Evolutionary conservation across 2,888 invertebrate species (phyloP).

Genomic region (Leucophenga montana): DNA sequence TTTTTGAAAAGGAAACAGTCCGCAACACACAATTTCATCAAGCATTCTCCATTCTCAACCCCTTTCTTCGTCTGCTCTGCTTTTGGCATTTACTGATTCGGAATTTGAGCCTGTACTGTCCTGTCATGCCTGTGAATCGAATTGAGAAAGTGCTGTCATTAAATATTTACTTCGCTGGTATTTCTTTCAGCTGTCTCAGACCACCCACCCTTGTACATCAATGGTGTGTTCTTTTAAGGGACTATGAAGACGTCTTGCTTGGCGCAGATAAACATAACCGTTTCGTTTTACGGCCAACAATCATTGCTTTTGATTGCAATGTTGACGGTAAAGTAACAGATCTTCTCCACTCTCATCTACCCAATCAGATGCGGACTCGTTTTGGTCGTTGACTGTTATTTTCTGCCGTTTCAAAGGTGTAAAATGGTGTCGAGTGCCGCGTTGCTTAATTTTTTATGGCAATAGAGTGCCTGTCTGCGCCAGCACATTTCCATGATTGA

Average conservation of each 20-base stretch:
- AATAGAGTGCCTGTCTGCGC: constrained; percentile 27
- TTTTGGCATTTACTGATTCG: not conserved
- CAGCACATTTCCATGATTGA: constrained; percentile 56
- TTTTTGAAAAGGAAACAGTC: not conserved
- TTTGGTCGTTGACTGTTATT: not conserved
- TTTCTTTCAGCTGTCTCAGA: constrained; percentile 49
- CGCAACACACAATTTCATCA: not conserved
- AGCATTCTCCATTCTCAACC: too few relatives aligned
- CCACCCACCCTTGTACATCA: constrained; percentile 2
- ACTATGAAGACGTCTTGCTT: constrained; percentile 39
- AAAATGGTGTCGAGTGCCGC: constrained; percentile 65
- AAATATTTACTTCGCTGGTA: constrained; percentile 60
- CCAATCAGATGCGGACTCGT: not conserved
- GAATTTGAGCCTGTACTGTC: not conserved
- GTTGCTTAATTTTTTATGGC: constrained; percentile 63
- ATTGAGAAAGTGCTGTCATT: constrained; percentile 43
- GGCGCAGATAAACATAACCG: constrained; percentile 69
- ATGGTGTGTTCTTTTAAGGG: not conserved
- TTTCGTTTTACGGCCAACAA: constrained; percentile 70
- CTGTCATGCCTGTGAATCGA: not conserved
- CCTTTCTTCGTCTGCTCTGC: too few relatives aligned
- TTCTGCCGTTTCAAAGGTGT: constrained; percentile 47
- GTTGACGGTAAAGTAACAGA: constrained; percentile 37
- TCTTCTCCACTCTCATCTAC: not conserved
- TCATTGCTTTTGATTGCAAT: constrained; percentile 71